These are phyloP conservation scores for Iguana delicatissima DNA, from an alignment of 2,797 vertebrate genomes.

Conservation along the genomic window DNA sequence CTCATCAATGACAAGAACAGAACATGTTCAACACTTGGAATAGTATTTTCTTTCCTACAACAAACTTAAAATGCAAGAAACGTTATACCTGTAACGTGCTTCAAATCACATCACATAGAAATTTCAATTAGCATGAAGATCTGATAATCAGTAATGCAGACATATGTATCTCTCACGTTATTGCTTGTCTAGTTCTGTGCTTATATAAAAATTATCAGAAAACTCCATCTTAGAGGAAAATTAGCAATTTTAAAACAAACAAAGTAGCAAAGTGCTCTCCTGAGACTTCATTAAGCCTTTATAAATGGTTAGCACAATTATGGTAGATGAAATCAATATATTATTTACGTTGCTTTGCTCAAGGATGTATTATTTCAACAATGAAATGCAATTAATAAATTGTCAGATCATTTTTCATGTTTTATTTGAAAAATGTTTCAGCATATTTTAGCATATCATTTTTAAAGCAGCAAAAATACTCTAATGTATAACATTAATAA, in stretches of 20 bases:
- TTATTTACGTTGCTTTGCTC: conserved; percentile 75
- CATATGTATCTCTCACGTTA: conserved; percentile 33
- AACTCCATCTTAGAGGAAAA: conserved; percentile 45
- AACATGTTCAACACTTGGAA: conserved; percentile 20
- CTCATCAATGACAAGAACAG: conserved; percentile 34
- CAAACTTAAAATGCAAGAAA: conserved; percentile 44
- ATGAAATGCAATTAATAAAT: conserved; percentile 79
- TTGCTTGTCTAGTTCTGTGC: conserved; percentile 41
- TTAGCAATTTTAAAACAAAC: conserved; percentile 68
- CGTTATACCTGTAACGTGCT: conserved; percentile 36
- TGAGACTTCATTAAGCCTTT: conserved; percentile 65
- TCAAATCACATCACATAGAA: conserved; percentile 47
- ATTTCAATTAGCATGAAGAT: conserved; percentile 46
- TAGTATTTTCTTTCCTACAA: conserved; percentile 22
- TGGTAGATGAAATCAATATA: conserved; percentile 71
- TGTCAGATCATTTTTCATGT: conserved; percentile 71
- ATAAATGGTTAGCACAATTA: conserved; percentile 69
- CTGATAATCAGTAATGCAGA: conserved; percentile 48
- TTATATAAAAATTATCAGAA: conserved; percentile 58
- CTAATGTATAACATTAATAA: conserved; percentile 82
- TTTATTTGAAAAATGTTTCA: conserved; percentile 77
- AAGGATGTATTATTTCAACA: conserved; percentile 74
- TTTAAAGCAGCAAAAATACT: conserved; percentile 77
- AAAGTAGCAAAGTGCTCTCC: conserved; percentile 59
- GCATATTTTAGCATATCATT: conserved; percentile 82